These are phyloP conservation scores for Bombyx huttoni DNA, from an alignment of 2,888 invertebrate species.

Conservation along the genomic window DNA sequence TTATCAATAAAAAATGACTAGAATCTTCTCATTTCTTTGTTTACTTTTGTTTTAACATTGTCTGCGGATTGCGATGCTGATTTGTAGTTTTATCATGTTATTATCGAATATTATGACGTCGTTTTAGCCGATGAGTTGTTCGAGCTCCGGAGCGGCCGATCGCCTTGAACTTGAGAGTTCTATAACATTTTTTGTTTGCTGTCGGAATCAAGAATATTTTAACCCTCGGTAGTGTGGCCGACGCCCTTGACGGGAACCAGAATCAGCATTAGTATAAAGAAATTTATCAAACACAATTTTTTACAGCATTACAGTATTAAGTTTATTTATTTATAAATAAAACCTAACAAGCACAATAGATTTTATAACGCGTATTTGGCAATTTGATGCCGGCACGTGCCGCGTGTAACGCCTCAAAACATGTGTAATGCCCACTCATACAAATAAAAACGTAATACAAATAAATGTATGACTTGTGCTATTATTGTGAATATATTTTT, in stretches of 20 bases:
- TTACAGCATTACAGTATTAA: background rate
- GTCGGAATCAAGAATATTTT: slow-evolving; percentile 56
- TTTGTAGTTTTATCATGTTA: background rate
- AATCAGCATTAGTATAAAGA: background rate
- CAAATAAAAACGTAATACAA: background rate
- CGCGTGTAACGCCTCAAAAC: background rate
- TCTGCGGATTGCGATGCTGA: background rate
- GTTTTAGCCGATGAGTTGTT: background rate
- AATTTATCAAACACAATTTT: no score
- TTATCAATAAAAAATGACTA: no score
- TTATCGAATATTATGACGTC: background rate
- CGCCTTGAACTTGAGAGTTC: slow-evolving; percentile 63
- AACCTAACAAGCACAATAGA: background rate
- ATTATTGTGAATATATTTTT: no score
- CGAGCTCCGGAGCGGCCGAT: slow-evolving; percentile 41
- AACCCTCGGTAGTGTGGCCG: slow-evolving; percentile 45
- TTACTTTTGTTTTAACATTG: background rate
- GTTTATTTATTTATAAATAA: background rate
- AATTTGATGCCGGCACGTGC: background rate
- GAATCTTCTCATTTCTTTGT: background rate
- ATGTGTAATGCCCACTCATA: background rate
- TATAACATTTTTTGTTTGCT: slow-evolving; percentile 53
- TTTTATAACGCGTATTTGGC: background rate
- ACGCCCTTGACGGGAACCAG: slow-evolving; percentile 43
- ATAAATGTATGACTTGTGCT: background rate